Conservation (phyloP, 2,888 invertebrate genomes). For the Tetropium fuscum region DNA sequence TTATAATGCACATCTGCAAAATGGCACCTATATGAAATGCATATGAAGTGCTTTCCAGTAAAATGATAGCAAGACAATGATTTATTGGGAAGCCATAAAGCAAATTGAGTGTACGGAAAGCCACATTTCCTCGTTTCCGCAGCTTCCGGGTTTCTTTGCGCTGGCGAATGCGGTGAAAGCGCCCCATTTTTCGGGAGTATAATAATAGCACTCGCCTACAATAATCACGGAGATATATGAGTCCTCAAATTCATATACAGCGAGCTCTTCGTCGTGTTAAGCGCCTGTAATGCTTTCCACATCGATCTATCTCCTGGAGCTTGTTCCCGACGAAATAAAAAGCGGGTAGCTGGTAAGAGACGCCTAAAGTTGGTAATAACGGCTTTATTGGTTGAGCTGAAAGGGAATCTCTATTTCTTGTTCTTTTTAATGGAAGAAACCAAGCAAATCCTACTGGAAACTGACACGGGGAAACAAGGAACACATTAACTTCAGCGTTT, state of each 20-base stretch:
- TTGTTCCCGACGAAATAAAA: too few relatives aligned
- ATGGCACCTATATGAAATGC: too few relatives aligned
- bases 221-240: slow-evolving; percentile 21
- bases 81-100: slow-evolving; percentile 31
- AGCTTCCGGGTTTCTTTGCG: slow-evolving; percentile 24
- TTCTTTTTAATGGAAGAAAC: too few relatives aligned
- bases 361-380: too few relatives aligned
- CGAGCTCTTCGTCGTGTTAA: slow-evolving; percentile 14
- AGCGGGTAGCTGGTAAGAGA: too few relatives aligned
- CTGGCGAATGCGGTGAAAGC: slow-evolving; percentile 6
- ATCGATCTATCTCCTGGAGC: background rate
- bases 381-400: too few relatives aligned
- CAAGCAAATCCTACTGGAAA: too few relatives aligned
- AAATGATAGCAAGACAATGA: slow-evolving; percentile 20
- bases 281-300: slow-evolving; percentile 3
- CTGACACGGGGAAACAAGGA: too few relatives aligned
- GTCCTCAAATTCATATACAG: slow-evolving; percentile 9
- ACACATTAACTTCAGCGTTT: too few relatives aligned
- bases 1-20: too few relatives aligned
- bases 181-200: slow-evolving; percentile 15
- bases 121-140: slow-evolving; percentile 25
- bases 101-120: slow-evolving; percentile 28
- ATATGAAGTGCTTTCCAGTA: slow-evolving; percentile 7
- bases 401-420: too few relatives aligned
- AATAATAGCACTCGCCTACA: slow-evolving; percentile 16